phyloP scores from a whole-genome alignment of 2,113 vertebrate genomes.

The Myocastor coypus region DNA sequence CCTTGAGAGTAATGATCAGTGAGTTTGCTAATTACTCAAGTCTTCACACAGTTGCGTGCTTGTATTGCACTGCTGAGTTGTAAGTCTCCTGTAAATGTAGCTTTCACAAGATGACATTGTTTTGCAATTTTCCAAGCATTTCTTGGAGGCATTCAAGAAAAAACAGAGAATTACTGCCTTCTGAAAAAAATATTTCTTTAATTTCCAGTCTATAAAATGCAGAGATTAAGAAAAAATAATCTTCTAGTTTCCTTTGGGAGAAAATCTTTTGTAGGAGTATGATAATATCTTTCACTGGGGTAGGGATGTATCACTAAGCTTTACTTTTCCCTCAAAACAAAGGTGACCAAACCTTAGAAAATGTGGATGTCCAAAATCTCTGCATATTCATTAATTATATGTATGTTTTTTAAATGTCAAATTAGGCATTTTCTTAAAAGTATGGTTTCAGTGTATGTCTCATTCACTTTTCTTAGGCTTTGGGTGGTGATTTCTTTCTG shows the following conservation, averaged over 20 bases:
- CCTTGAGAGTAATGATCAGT: neutral
- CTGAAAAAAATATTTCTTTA: constrained; percentile 10
- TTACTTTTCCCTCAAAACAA: neutral
- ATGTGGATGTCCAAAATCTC: neutral
- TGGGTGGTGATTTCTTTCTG: neutral
- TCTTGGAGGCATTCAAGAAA: neutral
- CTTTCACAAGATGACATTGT: neutral
- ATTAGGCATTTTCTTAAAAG: constrained; percentile 10
- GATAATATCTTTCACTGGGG: neutral
- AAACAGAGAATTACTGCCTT: neutral
- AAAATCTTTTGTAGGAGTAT: neutral
- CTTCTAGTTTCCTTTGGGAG: neutral
- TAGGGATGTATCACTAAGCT: neutral
- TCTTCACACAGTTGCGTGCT: neutral
- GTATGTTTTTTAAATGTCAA: neutral
- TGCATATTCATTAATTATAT: constrained; percentile 26
- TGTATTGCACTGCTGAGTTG: neutral
- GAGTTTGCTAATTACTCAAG: neutral
- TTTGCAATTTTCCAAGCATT: neutral
- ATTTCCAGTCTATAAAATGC: neutral
- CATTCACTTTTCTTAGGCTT: neutral
- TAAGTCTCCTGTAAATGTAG: neutral
- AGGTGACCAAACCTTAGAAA: neutral
- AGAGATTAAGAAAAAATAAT: neutral
- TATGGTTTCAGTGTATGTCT: neutral